Evolutionary conservation across 1,140 invertebrate species (phyloP), one percentile per base, ranked within the genome.

Genomic region (Sarcophaga peregrina): DNA sequence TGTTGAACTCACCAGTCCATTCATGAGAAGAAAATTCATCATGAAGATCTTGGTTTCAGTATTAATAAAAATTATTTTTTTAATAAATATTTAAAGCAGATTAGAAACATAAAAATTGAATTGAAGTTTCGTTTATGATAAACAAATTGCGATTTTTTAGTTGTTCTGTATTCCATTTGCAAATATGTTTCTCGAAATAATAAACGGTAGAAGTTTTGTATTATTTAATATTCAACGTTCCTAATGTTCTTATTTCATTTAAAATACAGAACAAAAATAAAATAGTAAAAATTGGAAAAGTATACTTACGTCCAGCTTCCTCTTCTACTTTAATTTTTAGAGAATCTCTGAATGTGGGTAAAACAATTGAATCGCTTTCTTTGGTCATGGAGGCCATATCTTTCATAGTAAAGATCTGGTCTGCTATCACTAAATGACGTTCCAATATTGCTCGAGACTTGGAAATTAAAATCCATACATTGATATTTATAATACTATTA

Each of bases 401-500:
- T 54, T 95, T 94, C 92, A 97, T 96, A 25, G 95, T 96, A 87
- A 93, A 96, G 4, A 92, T 92, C 81, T 92, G 92, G 82, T 95
- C 93, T 0, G 94, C 92, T 82, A 96, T 92, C 9, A 97, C 94
- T 68, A 97, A 91, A 89, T 97, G 96, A 72, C 95, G 92, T 90
- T 97, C 95, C 86, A 97, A 89, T 85, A 97, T 95, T 90, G 95
- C 94, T 83, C 94, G 94, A 0, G 94, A 94, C 95, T 96, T 86
- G 13, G 92, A 92, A 82, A 84, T 85, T 50, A 80, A 75, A 45
- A 50, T 37, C 25, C 25, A 37, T 37, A 37, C n/a, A 47, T 50
- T 74, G 58, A 17, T 20, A 68, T 47, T 13, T 17, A 25, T 54
- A 68, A 62, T 58, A 62, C 0, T 20, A 13, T 54, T 54, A 45